Evolutionary conservation across 2,797 vertebrate species (phyloP).

Genomic region (Borostomias antarcticus): DNA sequence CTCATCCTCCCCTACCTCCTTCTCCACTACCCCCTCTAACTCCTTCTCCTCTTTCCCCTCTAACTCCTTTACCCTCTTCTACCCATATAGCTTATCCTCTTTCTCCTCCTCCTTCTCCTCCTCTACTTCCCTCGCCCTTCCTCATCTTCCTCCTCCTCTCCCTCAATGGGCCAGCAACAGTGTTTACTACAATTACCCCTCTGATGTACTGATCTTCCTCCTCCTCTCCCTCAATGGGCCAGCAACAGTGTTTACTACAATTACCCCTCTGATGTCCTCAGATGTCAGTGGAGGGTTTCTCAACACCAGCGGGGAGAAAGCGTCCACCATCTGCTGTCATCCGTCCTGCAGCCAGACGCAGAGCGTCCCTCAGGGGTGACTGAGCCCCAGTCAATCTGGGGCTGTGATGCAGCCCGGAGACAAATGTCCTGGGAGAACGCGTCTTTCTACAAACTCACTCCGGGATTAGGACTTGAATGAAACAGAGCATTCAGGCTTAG

Average conservation of each 20-base stretch:
- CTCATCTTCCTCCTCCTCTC: not conserved
- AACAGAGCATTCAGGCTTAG: conserved; percentile 9
- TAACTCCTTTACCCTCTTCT: too few relatives aligned
- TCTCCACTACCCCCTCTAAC: not conserved
- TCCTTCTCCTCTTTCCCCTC: not conserved
- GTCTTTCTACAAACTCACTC: not conserved
- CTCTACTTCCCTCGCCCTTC: not conserved
- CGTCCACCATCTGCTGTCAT: not conserved
- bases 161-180: not conserved
- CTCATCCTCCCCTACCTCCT: not conserved
- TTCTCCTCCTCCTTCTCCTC: not conserved
- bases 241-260: not conserved
- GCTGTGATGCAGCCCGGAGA: not conserved
- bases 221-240: not conserved
- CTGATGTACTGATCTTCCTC: not conserved
- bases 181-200: not conserved
- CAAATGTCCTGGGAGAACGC: not conserved
- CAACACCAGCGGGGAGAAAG: not conserved
- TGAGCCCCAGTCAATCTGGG: not conserved
- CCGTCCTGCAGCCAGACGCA: not conserved
- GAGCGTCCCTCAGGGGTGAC: not conserved
- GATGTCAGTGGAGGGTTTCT: not conserved
- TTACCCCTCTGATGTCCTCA: not conserved
- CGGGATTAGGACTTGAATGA: conserved; percentile 14
- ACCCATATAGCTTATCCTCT: too few relatives aligned